Percentiles rank a stretch among this genome's conserved stretches.
These are phyloP conservation scores for Hybos culiciformis DNA, from an alignment of 2,888 invertebrate species.

Conservation along the genomic window DNA sequence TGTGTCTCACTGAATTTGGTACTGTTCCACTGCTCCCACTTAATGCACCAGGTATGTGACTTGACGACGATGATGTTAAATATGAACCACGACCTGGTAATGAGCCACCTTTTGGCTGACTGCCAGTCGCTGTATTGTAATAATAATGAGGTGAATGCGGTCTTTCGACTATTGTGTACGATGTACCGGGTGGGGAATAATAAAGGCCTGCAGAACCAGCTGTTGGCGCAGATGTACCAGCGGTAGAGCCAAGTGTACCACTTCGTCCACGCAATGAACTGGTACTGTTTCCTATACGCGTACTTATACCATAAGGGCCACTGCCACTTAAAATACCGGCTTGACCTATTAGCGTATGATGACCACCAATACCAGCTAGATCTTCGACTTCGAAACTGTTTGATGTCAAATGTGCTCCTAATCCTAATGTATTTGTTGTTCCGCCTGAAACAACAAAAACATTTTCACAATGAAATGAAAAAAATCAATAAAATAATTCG, in stretches of 20 bases:
- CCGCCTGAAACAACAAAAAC: constrained; percentile 28
- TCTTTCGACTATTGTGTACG: constrained; percentile 76
- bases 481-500: too few species aligned
- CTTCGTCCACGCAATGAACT: constrained; percentile 42
- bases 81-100: constrained; percentile 45
- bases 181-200: constrained; percentile 79
- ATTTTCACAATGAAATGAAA: too few species aligned
- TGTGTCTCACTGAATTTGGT: constrained; percentile 35
- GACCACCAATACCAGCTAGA: constrained; percentile 24
- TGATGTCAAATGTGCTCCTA: constrained; percentile 11
- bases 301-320: constrained; percentile 25
- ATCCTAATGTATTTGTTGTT: constrained; percentile 13
- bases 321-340: constrained; percentile 21
- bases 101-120: constrained; percentile 33
- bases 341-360: constrained; percentile 29
- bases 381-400: constrained; percentile 37
- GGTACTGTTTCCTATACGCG: constrained; percentile 34
- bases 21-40: constrained; percentile 25
- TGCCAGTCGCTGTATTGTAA: constrained; percentile 35
- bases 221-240: neutral
- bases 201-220: constrained; percentile 53
- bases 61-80: constrained; percentile 49
- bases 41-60: constrained; percentile 38
- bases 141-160: constrained; percentile 52
- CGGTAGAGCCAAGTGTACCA: constrained; percentile 24